These are phyloP conservation scores for Micromesistius poutassou DNA, from an alignment of 2,797 vertebrate genomes.

Conservation along the genomic window DNA sequence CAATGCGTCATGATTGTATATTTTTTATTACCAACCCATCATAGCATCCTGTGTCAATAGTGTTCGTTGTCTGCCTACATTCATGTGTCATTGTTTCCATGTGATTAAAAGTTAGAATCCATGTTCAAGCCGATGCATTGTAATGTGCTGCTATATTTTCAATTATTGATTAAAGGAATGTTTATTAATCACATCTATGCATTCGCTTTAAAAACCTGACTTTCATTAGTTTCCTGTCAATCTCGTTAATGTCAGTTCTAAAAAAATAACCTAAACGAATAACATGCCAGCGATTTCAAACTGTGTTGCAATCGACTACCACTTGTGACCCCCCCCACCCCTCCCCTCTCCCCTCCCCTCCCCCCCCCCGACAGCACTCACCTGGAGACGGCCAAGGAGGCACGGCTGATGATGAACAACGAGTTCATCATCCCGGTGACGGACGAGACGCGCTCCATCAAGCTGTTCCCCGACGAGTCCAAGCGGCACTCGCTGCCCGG, in stretches of 20 bases:
- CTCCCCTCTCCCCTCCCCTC: neutral
- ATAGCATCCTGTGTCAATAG: neutral
- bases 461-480: slow-evolving; percentile 84
- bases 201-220: neutral
- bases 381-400: slow-evolving; percentile 89
- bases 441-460: slow-evolving; percentile 87
- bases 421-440: slow-evolving; percentile 98
- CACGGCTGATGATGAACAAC: slow-evolving; percentile 97
- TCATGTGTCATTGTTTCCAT: neutral
- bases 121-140: neutral
- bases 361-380: slow-evolving; percentile 79
- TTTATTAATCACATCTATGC: neutral
- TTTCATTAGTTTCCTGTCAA: neutral
- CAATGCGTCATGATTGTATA: neutral
- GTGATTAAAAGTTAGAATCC: neutral
- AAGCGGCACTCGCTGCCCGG: slow-evolving; percentile 89
- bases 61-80: neutral
- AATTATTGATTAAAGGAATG: neutral
- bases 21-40: neutral
- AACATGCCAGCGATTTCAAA: too few relatives aligned
- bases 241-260: neutral
- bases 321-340: too few relatives aligned
- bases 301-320: neutral
- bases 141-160: neutral
- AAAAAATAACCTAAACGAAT: too few relatives aligned